Percentiles rank a stretch among this genome's conserved stretches.
These are phyloP conservation scores for Paragorgia papillata DNA, from an alignment of 92 coral and sea anemone species.

Conservation along the genomic window DNA sequence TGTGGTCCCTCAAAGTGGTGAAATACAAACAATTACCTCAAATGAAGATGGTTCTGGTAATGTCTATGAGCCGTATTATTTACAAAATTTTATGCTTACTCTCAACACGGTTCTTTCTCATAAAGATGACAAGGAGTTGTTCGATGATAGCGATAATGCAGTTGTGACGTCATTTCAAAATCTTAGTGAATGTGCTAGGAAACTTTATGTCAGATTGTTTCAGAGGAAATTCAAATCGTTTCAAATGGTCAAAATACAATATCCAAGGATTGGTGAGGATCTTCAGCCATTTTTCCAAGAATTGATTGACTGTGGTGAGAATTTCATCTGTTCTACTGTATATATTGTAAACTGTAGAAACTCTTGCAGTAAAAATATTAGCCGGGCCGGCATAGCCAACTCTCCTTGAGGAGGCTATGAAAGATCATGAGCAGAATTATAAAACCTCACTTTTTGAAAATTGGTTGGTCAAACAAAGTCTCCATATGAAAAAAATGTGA, in stretches of 20 bases:
- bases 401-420: too few relatives aligned
- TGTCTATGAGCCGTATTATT: slow-evolving; percentile 72
- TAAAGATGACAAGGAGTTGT: slow-evolving; percentile 72
- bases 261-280: slow-evolving; percentile 74
- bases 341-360: too few relatives aligned
- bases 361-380: too few relatives aligned
- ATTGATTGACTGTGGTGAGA: slow-evolving; percentile 65
- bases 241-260: slow-evolving; percentile 70
- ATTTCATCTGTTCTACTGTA: not conserved
- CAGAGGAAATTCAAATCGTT: slow-evolving; percentile 95
- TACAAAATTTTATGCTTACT: slow-evolving; percentile 78
- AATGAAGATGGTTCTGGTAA: not conserved
- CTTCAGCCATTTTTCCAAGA: slow-evolving; percentile 60
- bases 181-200: slow-evolving; percentile 69
- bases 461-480: too few relatives aligned
- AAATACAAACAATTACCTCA: not conserved
- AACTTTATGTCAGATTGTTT: slow-evolving; percentile 83
- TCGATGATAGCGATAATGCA: slow-evolving; percentile 66
- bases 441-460: too few relatives aligned
- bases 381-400: too few relatives aligned
- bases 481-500: too few relatives aligned
- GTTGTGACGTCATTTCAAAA: slow-evolving; percentile 62
- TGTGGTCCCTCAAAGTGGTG: not conserved
- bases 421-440: too few relatives aligned
- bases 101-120: slow-evolving; percentile 72